Percentiles rank a stretch among this genome's conserved stretches.
Evolutionary conservation across 2,888 invertebrate species (phyloP).

Genomic region (Stictocephala bisonia): DNA sequence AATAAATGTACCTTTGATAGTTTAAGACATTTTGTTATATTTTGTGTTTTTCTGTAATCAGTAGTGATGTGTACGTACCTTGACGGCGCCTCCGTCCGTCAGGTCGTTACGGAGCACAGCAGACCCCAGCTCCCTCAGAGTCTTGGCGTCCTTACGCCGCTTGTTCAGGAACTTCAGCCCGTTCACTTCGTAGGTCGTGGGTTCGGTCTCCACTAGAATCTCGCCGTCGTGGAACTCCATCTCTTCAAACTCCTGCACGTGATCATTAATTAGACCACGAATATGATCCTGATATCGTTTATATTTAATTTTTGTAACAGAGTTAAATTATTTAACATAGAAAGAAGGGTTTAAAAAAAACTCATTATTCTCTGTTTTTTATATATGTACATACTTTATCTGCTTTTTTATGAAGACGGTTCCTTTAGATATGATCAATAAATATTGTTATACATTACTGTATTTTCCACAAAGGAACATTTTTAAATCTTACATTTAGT

Average conservation of each 20-base stretch:
- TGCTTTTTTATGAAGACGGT: no score
- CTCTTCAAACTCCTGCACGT: conserved; percentile 67
- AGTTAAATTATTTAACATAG: background rate
- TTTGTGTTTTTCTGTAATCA: no score
- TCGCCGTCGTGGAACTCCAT: conserved; percentile 75
- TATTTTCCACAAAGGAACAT: no score
- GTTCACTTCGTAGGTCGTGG: conserved; percentile 79
- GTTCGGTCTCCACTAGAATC: conserved; percentile 83
- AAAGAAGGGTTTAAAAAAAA: conserved; percentile 54
- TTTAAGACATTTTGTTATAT: no score
- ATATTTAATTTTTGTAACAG: background rate
- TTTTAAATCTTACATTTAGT: no score
- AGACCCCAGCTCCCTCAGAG: conserved; percentile 68
- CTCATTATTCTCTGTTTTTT: no score
- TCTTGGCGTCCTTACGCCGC: conserved; percentile 68
- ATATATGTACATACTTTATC: no score
- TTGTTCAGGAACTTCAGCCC: conserved; percentile 71
- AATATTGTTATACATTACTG: no score
- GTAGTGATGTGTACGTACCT: conserved; percentile 1
- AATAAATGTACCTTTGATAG: no score
- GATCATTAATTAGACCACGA: no score
- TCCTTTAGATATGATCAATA: no score
- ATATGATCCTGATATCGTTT: background rate
- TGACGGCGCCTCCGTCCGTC: conserved; percentile 66
- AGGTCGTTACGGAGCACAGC: conserved; percentile 68